These are phyloP conservation scores for Clarias batrachus DNA, from an alignment of 2,113 vertebrate genomes.

Conservation along the genomic window DNA sequence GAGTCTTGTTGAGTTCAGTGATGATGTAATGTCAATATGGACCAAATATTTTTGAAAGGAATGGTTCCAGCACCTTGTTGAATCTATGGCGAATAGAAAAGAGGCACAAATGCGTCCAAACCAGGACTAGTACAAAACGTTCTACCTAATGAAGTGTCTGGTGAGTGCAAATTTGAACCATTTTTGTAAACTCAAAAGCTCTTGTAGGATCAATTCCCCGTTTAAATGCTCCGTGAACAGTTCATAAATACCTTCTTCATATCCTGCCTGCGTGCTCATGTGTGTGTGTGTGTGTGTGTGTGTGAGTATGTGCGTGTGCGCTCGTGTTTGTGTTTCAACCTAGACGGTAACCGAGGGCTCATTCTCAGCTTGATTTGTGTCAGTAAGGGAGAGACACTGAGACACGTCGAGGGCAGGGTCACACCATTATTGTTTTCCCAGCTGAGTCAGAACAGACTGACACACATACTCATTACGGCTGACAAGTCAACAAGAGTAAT, in stretches of 20 bases:
- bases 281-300: not conserved
- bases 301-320: constrained; percentile 29
- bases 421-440: constrained; percentile 40
- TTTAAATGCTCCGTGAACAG: not conserved
- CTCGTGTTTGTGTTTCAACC: constrained; percentile 17
- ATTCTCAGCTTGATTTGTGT: constrained; percentile 25
- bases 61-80: too few relatives aligned
- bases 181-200: not conserved
- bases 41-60: too few relatives aligned
- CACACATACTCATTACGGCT: constrained; percentile 50
- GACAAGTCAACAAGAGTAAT: constrained; percentile 52
- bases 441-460: constrained; percentile 43
- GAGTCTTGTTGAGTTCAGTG: too few relatives aligned
- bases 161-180: too few relatives aligned
- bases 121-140: too few relatives aligned
- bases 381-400: constrained; percentile 13
- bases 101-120: too few relatives aligned
- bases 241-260: not conserved
- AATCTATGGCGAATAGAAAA: too few relatives aligned
- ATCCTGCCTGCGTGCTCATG: not conserved
- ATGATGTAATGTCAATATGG: too few relatives aligned
- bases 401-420: constrained; percentile 40
- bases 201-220: not conserved
- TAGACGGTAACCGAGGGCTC: constrained; percentile 26
- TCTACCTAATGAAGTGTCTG: too few relatives aligned